Evolutionary conservation across 2,888 invertebrate species (phyloP), one percentile per base, ranked within the genome.

Genomic region (Eurois occulta): DNA sequence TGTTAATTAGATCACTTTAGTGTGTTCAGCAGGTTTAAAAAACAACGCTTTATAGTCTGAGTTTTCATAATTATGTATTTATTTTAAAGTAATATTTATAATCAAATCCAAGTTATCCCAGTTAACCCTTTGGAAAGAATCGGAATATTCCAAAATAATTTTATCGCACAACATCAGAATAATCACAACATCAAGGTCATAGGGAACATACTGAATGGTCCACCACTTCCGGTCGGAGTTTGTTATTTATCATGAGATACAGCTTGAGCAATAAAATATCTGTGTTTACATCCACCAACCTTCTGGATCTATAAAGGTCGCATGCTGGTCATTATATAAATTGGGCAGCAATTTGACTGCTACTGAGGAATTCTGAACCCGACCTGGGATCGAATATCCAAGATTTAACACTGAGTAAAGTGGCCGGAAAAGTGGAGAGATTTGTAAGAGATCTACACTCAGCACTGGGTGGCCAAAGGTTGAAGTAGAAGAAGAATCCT

Each of bases 181-280:
- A 68, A 60, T 58, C 18, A 16, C 16, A 69, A 68, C 69, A 60
- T 60, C 16, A 24, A 38, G 52, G 58, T 77, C 18, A 65, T 41
- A 41, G 41, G 35, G 68, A 48, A 77, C 28, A 41, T 41, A 41
- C 11, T 13, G 16, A 43, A n/a, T 41, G 41, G 18, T 35, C 11
- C 2, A 18, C 81, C 77, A 74, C 81, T 62, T 74, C 77, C 81
- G 10, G 21, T 60, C 72, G 73, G 1, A 60, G 7, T 48, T 35
- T 18, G n/a, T 28, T 60, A 48, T n/a, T n/a, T 41, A 74, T 28
- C 75, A 52, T 28, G 0, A 32, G 28, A 21, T 5, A 11, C 58
- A 41, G 38, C 60, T 80, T 60, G 8, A 79, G 43, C 18, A 21
- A 74, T 74, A 21, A 75, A 74, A 74, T 28, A 58, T 35, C 8